Evolutionary conservation across 1,140 invertebrate species (phyloP), one percentile per base, ranked within the genome.

Genomic region (Mylabris phalerata): DNA sequence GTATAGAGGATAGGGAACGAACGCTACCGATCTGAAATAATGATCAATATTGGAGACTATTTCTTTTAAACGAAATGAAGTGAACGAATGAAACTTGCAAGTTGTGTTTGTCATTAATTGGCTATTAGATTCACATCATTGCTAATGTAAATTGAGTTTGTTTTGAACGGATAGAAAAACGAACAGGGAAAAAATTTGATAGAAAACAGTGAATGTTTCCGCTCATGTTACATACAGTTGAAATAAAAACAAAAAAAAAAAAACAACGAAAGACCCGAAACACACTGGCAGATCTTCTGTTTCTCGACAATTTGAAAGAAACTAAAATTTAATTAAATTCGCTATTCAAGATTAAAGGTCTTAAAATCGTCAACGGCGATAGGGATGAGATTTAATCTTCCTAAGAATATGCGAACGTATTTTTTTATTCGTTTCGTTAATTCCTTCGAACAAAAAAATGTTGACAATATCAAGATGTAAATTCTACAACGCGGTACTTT

Each of bases 61-160:
- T 32, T 3, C 32, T 32, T 32, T 32, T 32, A 7, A 32, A 32
- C 32, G 32, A 32, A 32, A 1, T 32, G 4, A 56, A 13, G 38
- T 9, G 6, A 6, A 9, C n/a, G 46, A 56, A 44, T 47, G 46
- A 48, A 48, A 48, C 51, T 55, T 46, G 43, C 44, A 32, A 32
- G 32, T 32, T 32, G 32, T 32, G 7, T 32, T 32, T 48, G 54
- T 44, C 54, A 48, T 56, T 56, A 56, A 56, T 56, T 46, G 54
- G 46, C 54, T 44, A 56, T 56, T 56, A 56, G 54, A 56, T 39
- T 47, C 54, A 44, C 44, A 56, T 56, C 54, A 56, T n/a, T 56
- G 47, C 45, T 38, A 46, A 56, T 56, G 54, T 45, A 56, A 45
- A 56, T 56, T 45, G 54, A 43, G n/a, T 40, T 32, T 5, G 4